Percentiles rank a stretch among this genome's conserved stretches.
These are phyloP conservation scores for Meandrusa payeni DNA, from an alignment of 2,888 invertebrate species.

Conservation along the genomic window DNA sequence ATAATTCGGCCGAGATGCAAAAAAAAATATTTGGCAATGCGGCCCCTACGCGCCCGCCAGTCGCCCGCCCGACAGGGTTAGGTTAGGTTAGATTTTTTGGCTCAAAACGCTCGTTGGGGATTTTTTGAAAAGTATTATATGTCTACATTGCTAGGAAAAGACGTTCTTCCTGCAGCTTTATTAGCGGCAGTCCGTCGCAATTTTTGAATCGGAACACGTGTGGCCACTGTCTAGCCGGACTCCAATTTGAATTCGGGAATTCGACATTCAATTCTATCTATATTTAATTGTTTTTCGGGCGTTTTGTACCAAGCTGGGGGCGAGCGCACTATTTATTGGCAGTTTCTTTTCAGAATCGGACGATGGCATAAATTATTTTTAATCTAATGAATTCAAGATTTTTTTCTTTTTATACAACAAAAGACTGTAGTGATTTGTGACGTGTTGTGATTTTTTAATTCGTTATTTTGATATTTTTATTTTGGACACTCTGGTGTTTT, in stretches of 20 bases:
- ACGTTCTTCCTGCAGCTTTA: slow-evolving; percentile 59
- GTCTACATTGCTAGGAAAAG: slow-evolving; percentile 62
- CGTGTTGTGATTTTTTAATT: slow-evolving; percentile 69
- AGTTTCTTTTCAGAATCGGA: slow-evolving; percentile 54
- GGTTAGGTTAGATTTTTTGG: slow-evolving; percentile 81
- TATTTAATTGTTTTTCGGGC: slow-evolving; percentile 47
- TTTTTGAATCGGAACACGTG: slow-evolving; percentile 59
- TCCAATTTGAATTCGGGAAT: slow-evolving; percentile 53
- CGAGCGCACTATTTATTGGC: slow-evolving; percentile 48
- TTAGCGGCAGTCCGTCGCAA: slow-evolving; percentile 61
- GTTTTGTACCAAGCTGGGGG: slow-evolving; percentile 52
- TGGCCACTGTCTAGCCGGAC: slow-evolving; percentile 48
- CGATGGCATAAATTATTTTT: slow-evolving; percentile 54
- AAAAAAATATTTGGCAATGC: slow-evolving; percentile 81
- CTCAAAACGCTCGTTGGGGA: slow-evolving; percentile 77
- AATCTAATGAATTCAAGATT: slow-evolving; percentile 51
- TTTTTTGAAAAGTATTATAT: slow-evolving; percentile 71
- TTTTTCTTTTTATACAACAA: slow-evolving; percentile 47
- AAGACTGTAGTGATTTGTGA: slow-evolving; percentile 71
- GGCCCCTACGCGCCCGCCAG: slow-evolving; percentile 80
- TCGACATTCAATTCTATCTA: slow-evolving; percentile 35
- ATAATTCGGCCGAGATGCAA: slow-evolving; percentile 82
- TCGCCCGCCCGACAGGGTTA: slow-evolving; percentile 80
- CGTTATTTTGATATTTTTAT: slow-evolving; percentile 50
- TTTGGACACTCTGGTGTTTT: slow-evolving; percentile 68